Percentiles rank a stretch among this genome's conserved stretches.
These are phyloP conservation scores for Hycleus phaleratus DNA, from an alignment of 1,140 invertebrate species.

Conservation along the genomic window DNA sequence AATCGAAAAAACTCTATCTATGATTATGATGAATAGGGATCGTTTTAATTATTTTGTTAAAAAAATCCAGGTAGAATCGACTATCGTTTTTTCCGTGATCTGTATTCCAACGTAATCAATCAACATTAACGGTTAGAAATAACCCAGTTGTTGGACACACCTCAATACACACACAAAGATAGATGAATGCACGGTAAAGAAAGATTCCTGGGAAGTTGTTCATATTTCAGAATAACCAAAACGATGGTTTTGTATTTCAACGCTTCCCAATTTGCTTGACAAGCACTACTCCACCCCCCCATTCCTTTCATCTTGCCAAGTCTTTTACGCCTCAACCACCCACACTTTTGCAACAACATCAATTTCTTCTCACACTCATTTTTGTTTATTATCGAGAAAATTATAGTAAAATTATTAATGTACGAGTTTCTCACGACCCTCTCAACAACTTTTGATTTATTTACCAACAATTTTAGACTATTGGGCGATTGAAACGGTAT, in stretches of 20 bases:
- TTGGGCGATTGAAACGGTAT: no score
- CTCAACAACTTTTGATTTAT: no score
- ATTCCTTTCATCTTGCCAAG: slow-evolving; percentile 20
- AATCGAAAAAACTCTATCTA: no score
- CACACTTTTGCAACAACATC: no score
- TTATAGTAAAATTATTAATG: slow-evolving; percentile 15
- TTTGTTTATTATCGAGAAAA: slow-evolving; percentile 20
- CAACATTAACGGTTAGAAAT: background rate
- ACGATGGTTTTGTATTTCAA: slow-evolving; percentile 16
- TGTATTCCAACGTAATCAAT: background rate
- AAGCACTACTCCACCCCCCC: slow-evolving; percentile 18
- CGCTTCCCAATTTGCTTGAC: slow-evolving; percentile 29
- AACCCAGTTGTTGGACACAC: background rate
- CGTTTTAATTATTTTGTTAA: background rate
- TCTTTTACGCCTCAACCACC: slow-evolving; percentile 3
- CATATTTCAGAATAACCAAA: slow-evolving; percentile 18
- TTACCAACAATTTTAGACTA: no score
- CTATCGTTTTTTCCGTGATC: background rate
- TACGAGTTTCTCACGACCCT: slow-evolving; percentile 6
- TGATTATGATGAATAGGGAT: no score
- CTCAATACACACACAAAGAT: background rate
- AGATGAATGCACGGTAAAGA: background rate
- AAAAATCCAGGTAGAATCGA: background rate
- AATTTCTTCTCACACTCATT: slow-evolving; percentile 20
- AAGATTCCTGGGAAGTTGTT: background rate